Percentiles rank a stretch among this genome's conserved stretches.
These are phyloP conservation scores for Ptyas mucosa DNA, from an alignment of 2,113 vertebrate species.

Conservation along the genomic window DNA sequence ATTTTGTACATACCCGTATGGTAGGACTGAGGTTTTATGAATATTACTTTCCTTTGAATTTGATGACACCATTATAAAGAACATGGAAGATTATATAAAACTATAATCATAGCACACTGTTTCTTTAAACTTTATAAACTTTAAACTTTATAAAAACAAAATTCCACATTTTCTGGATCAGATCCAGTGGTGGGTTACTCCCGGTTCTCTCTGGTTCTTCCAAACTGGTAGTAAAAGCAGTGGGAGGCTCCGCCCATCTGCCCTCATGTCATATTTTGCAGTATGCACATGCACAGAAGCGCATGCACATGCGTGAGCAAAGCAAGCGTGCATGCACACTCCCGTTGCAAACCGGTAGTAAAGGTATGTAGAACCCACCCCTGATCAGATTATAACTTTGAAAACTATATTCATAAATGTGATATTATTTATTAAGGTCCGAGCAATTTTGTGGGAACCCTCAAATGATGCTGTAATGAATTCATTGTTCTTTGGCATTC, in stretches of 20 bases:
- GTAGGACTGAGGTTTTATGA: neutral
- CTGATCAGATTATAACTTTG: neutral
- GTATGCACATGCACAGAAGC: too few species aligned
- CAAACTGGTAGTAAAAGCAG: too few species aligned
- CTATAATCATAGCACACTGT: neutral
- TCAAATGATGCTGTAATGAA: neutral
- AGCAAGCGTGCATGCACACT: too few species aligned
- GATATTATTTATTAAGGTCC: neutral
- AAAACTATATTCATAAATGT: neutral
- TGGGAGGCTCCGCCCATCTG: too few species aligned
- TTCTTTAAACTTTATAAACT: neutral
- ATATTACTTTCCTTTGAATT: neutral
- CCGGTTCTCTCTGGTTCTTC: too few species aligned
- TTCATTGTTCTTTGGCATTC: neutral
- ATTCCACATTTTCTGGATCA: neutral
- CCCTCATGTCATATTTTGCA: too few species aligned
- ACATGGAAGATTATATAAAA: neutral
- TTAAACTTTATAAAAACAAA: neutral
- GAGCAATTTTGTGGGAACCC: neutral
- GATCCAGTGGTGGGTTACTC: too few species aligned
- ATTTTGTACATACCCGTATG: neutral
- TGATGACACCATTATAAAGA: neutral
- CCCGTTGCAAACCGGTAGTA: too few species aligned
- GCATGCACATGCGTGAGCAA: too few species aligned
- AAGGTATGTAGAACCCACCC: too few species aligned